A percentile compares a stretch with the other conserved stretches of the same genome.
Evolutionary conservation across 2,797 vertebrate species (phyloP).

Genomic region (Carcharodon carcharias): DNA sequence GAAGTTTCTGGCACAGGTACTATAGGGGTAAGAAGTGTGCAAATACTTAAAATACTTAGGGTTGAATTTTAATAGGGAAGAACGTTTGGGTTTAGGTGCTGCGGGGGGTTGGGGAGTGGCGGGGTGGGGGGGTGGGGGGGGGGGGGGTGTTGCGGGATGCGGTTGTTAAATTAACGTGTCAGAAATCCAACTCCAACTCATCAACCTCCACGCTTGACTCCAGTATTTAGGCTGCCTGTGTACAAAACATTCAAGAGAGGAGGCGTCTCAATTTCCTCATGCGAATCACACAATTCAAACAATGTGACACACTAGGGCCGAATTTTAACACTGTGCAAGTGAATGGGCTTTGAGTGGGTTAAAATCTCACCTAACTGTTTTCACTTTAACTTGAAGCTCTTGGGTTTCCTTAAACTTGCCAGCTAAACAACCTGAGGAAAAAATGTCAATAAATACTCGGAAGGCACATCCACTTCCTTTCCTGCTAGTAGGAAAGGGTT

Average conservation of each 20-base stretch:
- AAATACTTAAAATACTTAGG: not conserved
- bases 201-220: not conserved
- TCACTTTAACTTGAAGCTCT: not conserved
- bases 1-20: not conserved
- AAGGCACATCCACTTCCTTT: not conserved
- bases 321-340: not conserved
- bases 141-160: too few species aligned
- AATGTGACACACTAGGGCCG: not conserved
- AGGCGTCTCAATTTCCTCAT: not conserved
- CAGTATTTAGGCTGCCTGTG: not conserved
- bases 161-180: not conserved
- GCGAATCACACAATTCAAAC: not conserved
- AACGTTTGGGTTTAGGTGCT: not conserved
- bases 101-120: not conserved
- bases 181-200: not conserved
- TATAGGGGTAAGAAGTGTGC: not conserved
- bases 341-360: not conserved
- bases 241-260: fast-evolving
- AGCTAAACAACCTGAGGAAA: not conserved
- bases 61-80: not conserved
- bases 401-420: not conserved
- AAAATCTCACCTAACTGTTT: not conserved
- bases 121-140: too few species aligned
- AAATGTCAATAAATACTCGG: not conserved
- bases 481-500: not conserved